phyloP scores from a whole-genome alignment of 2,797 vertebrate species.

The Sternotherus odoratus region DNA sequence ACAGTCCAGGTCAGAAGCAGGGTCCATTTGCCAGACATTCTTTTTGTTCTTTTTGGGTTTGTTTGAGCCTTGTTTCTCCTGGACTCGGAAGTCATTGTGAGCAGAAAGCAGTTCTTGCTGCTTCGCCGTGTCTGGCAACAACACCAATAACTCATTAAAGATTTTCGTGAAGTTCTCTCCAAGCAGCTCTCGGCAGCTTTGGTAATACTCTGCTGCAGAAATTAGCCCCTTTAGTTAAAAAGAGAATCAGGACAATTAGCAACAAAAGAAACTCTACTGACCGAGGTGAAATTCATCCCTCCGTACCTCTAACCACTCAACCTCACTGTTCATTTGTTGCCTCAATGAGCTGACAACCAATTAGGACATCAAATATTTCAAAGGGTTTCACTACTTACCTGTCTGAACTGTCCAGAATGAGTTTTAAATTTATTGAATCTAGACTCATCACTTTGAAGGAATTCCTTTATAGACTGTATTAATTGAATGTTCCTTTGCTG shows the following conservation, averaged over 20 bases:
- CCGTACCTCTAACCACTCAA: background rate
- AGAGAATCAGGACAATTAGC: background rate
- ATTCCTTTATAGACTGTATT: conserved; percentile 93
- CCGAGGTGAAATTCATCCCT: background rate
- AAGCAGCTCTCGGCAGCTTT: conserved; percentile 92
- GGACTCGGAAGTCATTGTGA: conserved; percentile 86
- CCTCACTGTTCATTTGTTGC: background rate
- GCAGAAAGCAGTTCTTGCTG: conserved; percentile 96
- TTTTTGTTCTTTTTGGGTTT: conserved; percentile 92
- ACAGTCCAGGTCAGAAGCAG: conserved; percentile 88
- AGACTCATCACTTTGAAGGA: conserved; percentile 91
- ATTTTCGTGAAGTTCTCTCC: conserved; percentile 93
- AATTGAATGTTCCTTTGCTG: conserved; percentile 94
- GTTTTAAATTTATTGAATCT: conserved; percentile 96
- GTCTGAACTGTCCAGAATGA: conserved; percentile 95
- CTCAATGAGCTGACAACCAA: background rate
- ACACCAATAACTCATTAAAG: conserved; percentile 94
- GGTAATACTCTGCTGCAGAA: conserved; percentile 92
- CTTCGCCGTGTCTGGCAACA: conserved; percentile 93
- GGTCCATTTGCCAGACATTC: conserved; percentile 86
- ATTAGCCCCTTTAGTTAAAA: conserved; percentile 85
- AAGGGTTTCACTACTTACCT: conserved; percentile 83
- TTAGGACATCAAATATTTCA: fast-evolving
- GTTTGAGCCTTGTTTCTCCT: conserved; percentile 83
- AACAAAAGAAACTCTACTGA: background rate